Conservation (phyloP, 2,113 vertebrate species). For the Cnemophilus loriae region DNA sequence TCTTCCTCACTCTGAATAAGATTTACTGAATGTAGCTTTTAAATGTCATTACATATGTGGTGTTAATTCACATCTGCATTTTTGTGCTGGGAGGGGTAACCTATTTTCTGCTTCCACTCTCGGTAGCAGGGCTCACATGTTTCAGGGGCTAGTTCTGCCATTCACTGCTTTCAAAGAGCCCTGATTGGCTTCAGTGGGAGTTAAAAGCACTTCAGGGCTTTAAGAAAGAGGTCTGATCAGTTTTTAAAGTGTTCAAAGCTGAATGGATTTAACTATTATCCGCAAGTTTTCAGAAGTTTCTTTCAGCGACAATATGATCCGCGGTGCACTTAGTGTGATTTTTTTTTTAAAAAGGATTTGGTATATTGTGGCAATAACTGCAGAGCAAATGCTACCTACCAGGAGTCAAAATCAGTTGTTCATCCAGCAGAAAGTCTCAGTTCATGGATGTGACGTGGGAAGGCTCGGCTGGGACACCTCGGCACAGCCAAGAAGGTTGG, state of each 20-base stretch:
- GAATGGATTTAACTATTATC: constrained; percentile 52
- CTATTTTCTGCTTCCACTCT: constrained; percentile 53
- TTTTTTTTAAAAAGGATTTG: background rate
- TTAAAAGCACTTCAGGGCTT: constrained; percentile 65
- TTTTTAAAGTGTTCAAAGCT: constrained; percentile 58
- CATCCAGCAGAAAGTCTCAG: constrained; percentile 22
- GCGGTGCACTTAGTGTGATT: background rate
- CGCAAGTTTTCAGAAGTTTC: constrained; percentile 34
- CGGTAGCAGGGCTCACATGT: background rate
- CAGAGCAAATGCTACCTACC: background rate
- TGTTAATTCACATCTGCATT: constrained; percentile 66
- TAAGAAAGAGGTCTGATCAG: constrained; percentile 60
- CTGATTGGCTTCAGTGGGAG: constrained; percentile 62
- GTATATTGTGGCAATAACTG: constrained; percentile 47
- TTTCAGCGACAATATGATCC: background rate
- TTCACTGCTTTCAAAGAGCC: constrained; percentile 58
- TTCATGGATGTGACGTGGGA: background rate
- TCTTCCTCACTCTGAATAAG: constrained; percentile 50
- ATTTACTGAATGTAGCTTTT: constrained; percentile 56
- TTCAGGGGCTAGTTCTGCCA: constrained; percentile 61
- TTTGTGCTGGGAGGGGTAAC: constrained; percentile 60
- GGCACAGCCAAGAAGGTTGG: background rate
- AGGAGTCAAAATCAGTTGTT: constrained; percentile 16
- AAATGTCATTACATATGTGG: constrained; percentile 45
- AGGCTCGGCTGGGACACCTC: background rate